These are phyloP conservation scores for Sarcophaga subvicina DNA, from an alignment of 2,888 invertebrate genomes.

Conservation along the genomic window DNA sequence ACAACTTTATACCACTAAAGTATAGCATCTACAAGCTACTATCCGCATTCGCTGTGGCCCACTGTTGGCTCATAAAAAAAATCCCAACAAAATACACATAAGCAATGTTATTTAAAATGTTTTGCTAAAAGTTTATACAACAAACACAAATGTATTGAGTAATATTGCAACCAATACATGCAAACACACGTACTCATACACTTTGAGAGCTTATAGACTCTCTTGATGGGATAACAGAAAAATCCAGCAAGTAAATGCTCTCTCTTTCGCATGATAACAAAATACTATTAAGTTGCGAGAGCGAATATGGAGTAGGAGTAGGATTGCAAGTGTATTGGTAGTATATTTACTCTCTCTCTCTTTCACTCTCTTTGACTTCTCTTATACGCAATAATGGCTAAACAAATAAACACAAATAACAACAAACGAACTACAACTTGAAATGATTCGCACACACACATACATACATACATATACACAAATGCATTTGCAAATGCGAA, in stretches of 20 bases:
- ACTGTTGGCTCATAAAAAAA: background rate
- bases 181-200: conserved; percentile 16
- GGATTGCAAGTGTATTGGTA: background rate
- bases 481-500: background rate
- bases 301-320: background rate
- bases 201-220: conserved; percentile 20
- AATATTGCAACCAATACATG: conserved; percentile 16
- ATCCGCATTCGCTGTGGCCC: background rate
- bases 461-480: background rate
- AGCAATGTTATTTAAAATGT: conserved; percentile 7
- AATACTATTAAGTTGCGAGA: background rate
- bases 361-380: background rate
- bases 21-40: too few relatives aligned
- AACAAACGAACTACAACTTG: conserved; percentile 41
- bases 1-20: too few relatives aligned
- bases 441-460: conserved; percentile 65
- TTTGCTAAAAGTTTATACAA: conserved; percentile 25
- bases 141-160: background rate
- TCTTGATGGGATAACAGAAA: conserved; percentile 56
- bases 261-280: background rate
- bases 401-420: conserved; percentile 60
- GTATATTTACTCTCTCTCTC: background rate
- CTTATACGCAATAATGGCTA: conserved; percentile 62
- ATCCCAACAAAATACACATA: background rate
- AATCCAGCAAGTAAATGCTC: conserved; percentile 8